phyloP scores from a whole-genome alignment of 2,888 invertebrate genomes.

The Drosophila parthenogenetica region DNA sequence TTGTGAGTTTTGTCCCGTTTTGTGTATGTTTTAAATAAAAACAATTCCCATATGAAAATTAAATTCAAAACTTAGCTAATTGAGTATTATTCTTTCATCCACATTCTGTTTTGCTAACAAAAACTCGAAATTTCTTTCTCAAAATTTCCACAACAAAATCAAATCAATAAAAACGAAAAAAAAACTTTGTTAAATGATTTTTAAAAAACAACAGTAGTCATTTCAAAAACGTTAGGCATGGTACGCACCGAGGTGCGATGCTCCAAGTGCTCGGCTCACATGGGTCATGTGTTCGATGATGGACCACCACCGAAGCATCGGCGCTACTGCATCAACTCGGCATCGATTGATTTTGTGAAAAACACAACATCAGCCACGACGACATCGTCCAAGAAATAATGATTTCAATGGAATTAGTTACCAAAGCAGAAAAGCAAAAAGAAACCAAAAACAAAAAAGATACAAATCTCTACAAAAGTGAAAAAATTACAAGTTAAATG shows the following conservation, averaged over 20 bases:
- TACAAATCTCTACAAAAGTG: slow-evolving; percentile 7
- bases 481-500: slow-evolving; percentile 27
- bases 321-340: slow-evolving; percentile 98
- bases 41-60: slow-evolving; percentile 42
- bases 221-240: slow-evolving; percentile 90
- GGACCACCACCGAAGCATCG: slow-evolving; percentile 97
- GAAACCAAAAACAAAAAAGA: no score
- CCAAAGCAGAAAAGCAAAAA: neutral
- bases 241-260: slow-evolving; percentile 98
- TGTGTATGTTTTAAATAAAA: slow-evolving; percentile 67
- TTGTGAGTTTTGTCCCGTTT: slow-evolving; percentile 63
- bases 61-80: slow-evolving; percentile 69
- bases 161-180: slow-evolving; percentile 35
- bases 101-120: slow-evolving; percentile 74
- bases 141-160: slow-evolving; percentile 42
- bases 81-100: slow-evolving; percentile 79
- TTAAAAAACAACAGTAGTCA: slow-evolving; percentile 86
- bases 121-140: slow-evolving; percentile 48
- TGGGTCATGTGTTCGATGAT: slow-evolving; percentile 99
- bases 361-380: slow-evolving; percentile 58
- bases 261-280: slow-evolving; percentile 96
- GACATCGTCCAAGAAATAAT: slow-evolving; percentile 77
- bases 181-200: slow-evolving; percentile 57
- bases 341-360: slow-evolving; percentile 86
- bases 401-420: slow-evolving; percentile 14